Base-by-base conservation (phyloP, 1,140 invertebrate genomes). In the Mactra quadrangularis region DNA sequence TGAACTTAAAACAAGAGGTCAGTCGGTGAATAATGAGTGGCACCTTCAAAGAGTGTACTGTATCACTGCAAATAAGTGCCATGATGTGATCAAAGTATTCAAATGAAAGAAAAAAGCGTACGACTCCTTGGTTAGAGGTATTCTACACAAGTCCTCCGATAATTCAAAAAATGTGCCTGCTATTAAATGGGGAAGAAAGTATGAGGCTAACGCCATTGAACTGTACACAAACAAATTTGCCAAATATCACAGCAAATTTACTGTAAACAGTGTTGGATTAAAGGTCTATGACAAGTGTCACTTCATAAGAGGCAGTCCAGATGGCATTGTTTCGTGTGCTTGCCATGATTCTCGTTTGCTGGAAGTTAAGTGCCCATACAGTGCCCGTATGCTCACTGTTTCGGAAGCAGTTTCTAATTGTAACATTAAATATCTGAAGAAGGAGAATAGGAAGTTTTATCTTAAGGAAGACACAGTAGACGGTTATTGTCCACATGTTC, bases 291-390 rank as follows among this genome's bases (percentile, higher is more conserved):
- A n/a, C n/a, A 29, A 3, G 27, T 52, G 6, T 53, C 15, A 59
- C 29, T 74, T 74, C 33, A 74, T 59, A 6, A 35, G 71, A 3
- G 52, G 71, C 7, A 74, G 71, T 41, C 71, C 29, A 41, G 53
- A 74, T 38, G 71, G 71, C 7, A 59, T 74, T 22, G 19, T 74
- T 15, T 33, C 13, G 7, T 74, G 71, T 29, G 1, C 4, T 1
- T 74, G 70, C 22, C 70, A 57, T 57, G 70, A 17, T 17, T 4
- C 3, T 4, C 11, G 47, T n/a, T 29, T 57, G 1, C 50, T 74
- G 1, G 50, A 55, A 74, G 33, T 74, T 9, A 74, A 57, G 35
- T 74, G 70, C 31, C 70, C 25, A 6, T 74, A 31, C 22, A 74
- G 52, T 52, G 70, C 71, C 11, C 57, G 35, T 33, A 41, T 45